Evolutionary conservation across 2,113 vertebrate genomes (phyloP).

Genomic region (Clupea harengus): DNA sequence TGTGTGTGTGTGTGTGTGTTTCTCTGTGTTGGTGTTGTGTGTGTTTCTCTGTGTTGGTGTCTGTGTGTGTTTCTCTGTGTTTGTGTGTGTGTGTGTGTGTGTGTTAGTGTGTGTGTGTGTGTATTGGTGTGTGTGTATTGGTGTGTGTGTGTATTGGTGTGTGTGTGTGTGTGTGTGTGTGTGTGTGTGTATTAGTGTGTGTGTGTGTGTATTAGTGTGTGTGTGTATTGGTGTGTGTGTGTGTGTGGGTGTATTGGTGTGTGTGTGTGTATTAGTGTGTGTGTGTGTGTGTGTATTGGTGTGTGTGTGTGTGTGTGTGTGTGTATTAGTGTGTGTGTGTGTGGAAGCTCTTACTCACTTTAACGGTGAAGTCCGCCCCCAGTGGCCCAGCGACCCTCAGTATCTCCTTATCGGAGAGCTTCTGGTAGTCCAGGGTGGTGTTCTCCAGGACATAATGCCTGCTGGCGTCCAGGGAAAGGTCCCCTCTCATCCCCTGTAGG

Average conservation of each 20-base stretch:
- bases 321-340: no score
- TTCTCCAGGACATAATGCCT: slow-evolving; percentile 85
- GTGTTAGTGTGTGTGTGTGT: no score
- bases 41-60: no score
- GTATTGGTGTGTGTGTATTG: no score
- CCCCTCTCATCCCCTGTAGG: slow-evolving; percentile 83
- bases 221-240: not conserved
- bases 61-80: no score
- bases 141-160: no score
- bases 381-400: slow-evolving; percentile 87
- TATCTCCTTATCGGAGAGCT: slow-evolving; percentile 88
- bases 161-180: no score
- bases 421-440: slow-evolving; percentile 91
- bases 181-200: no score
- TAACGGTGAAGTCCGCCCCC: slow-evolving; percentile 88
- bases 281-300: not conserved
- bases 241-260: no score
- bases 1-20: not conserved
- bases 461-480: slow-evolving; percentile 76
- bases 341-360: slow-evolving; percentile 75
- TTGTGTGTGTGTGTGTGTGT: no score
- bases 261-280: not conserved
- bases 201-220: not conserved
- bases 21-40: not conserved
- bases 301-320: not conserved